Percentiles rank a stretch among this genome's conserved stretches.
Conservation (phyloP, 1,140 invertebrate species). For the Apis mellifera region Amel_HAv3.1 CM009932.2:4947501-4948000, state of each 20-base stretch:
- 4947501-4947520: conserved; percentile 46
- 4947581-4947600: conserved; percentile 77
- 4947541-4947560: conserved; percentile 49
- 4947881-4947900: neutral
- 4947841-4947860: no score
- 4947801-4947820: neutral
- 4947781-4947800: no score
- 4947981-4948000: no score
- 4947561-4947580: conserved; percentile 73
- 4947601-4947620: conserved; percentile 63
- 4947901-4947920: no score
- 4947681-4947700: neutral
- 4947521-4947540: conserved; percentile 22
- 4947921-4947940: no score
- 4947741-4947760: no score
- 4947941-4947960: no score
- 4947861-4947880: neutral
- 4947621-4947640: conserved; percentile 62
- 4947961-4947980: no score
- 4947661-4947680: conserved; percentile 19
- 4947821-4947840: neutral
- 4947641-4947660: conserved; percentile 23
- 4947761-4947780: no score
- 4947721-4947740: neutral
- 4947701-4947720: neutral